Evolutionary conservation across 92 coral and sea anemone genomes (phyloP).

Genomic region (Parazoanthus darwini): DNA sequence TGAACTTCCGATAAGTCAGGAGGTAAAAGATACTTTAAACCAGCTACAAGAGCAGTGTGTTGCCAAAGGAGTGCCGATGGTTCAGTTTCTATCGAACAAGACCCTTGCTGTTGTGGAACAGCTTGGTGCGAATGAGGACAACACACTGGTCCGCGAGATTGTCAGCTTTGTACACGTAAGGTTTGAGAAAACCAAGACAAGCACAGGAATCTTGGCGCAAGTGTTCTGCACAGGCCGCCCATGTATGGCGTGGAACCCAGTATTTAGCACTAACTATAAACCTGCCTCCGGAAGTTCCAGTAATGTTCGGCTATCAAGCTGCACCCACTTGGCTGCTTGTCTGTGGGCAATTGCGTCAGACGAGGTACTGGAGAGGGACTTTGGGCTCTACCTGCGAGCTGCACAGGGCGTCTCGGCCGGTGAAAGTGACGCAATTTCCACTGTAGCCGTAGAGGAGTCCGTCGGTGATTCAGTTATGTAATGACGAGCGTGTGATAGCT

Average conservation of each 20-base stretch:
- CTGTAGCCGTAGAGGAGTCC: background rate
- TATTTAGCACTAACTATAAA: conserved; percentile 51
- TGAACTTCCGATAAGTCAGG: conserved; percentile 49
- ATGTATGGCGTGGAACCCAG: conserved; percentile 89
- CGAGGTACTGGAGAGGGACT: conserved; percentile 58
- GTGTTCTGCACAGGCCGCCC: conserved; percentile 91
- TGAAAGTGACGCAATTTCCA: background rate
- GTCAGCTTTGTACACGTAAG: conserved; percentile 89
- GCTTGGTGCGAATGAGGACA: conserved; percentile 58
- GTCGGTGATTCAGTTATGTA: background rate
- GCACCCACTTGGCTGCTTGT: conserved; percentile 87
- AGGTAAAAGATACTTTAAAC: conserved; percentile 64
- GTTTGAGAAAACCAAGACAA: conserved; percentile 82
- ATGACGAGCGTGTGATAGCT: background rate
- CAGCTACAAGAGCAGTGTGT: conserved; percentile 57
- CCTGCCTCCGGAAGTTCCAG: conserved; percentile 42
- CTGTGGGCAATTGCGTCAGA: conserved; percentile 96
- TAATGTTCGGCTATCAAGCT: conserved; percentile 63
- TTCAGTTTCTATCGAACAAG: conserved; percentile 75
- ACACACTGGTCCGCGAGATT: conserved; percentile 49
- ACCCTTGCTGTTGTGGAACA: conserved; percentile 89
- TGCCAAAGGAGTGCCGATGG: conserved; percentile 68
- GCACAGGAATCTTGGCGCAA: conserved; percentile 65
- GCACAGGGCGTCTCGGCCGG: conserved; percentile 38
- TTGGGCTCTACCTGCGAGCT: conserved; percentile 62